Conservation (phyloP, 2,888 invertebrate species). For the Caenorhabditis zanzibari region DNA sequence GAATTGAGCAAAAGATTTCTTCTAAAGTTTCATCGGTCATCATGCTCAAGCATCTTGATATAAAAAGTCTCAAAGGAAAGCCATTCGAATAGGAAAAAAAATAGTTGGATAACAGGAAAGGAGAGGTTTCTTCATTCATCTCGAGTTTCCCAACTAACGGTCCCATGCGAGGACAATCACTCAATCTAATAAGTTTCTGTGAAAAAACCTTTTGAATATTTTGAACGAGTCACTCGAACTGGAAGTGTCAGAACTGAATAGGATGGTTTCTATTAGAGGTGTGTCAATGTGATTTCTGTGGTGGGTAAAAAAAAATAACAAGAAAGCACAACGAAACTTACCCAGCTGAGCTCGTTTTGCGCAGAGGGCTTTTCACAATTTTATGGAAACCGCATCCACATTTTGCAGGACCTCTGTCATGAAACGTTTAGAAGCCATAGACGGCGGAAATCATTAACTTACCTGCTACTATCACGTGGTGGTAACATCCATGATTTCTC, state of each 20-base stretch:
- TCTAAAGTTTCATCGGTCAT: slow-evolving; percentile 43
- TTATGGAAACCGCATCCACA: slow-evolving; percentile 79
- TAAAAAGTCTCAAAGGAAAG: slow-evolving; percentile 8
- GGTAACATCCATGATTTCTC: slow-evolving; percentile 82
- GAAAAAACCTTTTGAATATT: slow-evolving; percentile 65
- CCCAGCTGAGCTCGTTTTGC: slow-evolving; percentile 71
- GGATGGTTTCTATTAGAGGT: slow-evolving; percentile 9
- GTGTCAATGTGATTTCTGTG: not conserved
- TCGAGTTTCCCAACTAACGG: slow-evolving; percentile 17
- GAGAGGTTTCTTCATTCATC: slow-evolving; percentile 35
- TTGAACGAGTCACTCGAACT: slow-evolving; percentile 60
- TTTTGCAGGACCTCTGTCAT: slow-evolving; percentile 70
- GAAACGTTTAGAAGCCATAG: not conserved
- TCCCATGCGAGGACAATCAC: slow-evolving; percentile 63
- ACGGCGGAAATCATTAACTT: not conserved
- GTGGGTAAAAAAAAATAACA: not conserved
- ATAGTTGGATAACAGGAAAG: slow-evolving; percentile 17
- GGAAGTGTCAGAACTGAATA: slow-evolving; percentile 60
- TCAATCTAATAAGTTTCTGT: slow-evolving; percentile 12
- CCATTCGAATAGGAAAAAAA: slow-evolving; percentile 35
- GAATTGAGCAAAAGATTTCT: not conserved
- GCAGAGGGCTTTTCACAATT: slow-evolving; percentile 73
- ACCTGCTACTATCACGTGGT: slow-evolving; percentile 72
- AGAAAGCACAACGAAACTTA: slow-evolving; percentile 43
- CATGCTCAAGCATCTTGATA: slow-evolving; percentile 41